Conservation (phyloP, 2,113 vertebrate genomes). For the Ahaetulla prasina region DNA sequence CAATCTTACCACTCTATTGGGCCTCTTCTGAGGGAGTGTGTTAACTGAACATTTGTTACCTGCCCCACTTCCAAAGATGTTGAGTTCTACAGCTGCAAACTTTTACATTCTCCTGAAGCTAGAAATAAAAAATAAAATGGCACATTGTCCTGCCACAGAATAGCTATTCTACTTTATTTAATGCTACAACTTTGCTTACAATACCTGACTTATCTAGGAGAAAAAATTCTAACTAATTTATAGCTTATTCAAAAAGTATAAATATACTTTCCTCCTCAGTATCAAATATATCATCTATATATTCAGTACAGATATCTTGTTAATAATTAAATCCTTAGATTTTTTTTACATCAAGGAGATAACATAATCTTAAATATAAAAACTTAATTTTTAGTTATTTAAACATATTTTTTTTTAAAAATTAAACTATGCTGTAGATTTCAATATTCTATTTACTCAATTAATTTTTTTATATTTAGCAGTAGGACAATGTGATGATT, state of each 20-base stretch:
- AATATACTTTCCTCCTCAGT: neutral
- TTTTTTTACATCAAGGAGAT: neutral
- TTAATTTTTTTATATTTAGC: neutral
- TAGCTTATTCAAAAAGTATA: neutral
- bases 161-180: neutral
- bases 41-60: neutral
- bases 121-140: neutral
- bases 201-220: neutral
- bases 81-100: neutral
- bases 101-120: neutral
- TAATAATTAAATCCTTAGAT: neutral
- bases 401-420: neutral
- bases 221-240: neutral
- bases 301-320: neutral
- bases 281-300: neutral
- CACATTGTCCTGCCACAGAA: neutral
- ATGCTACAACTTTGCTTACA: neutral
- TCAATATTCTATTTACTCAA: neutral
- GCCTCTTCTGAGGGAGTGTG: neutral
- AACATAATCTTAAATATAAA: neutral
- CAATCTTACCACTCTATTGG: neutral
- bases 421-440: neutral
- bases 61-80: neutral
- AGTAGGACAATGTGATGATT: neutral
- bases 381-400: neutral